Evolutionary conservation across 2,888 invertebrate genomes (phyloP).

Genomic region (Sinohyriopsis cumingii): DNA sequence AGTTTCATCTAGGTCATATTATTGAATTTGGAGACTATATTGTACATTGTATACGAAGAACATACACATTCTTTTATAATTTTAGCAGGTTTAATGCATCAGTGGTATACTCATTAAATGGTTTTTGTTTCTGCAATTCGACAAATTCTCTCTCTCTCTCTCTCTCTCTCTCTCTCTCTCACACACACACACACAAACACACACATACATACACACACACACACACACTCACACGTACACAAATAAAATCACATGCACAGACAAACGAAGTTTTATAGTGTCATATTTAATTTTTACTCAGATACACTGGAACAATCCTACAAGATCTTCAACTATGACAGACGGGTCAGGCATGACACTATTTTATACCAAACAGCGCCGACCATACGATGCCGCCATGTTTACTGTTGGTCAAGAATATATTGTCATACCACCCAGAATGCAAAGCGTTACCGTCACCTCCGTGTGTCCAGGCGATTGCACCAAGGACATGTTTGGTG

Average conservation of each 20-base stretch:
- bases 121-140: no score
- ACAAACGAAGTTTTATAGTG: neutral
- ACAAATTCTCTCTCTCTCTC: no score
- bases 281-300: constrained; percentile 8
- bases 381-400: constrained; percentile 38
- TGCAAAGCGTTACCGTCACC: constrained; percentile 20
- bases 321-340: constrained; percentile 9
- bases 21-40: no score
- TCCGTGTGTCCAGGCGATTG: constrained; percentile 49
- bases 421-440: constrained; percentile 41
- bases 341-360: constrained; percentile 41
- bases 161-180: no score
- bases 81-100: no score
- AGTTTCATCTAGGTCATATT: no score
- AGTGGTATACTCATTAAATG: no score
- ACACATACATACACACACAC: no score
- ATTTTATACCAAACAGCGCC: constrained; percentile 25
- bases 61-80: no score
- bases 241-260: neutral
- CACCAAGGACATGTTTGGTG: constrained; percentile 48
- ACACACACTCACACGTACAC: no score
- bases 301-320: constrained; percentile 48
- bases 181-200: no score
- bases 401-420: constrained; percentile 44
- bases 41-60: no score